Percentiles rank a stretch among this genome's conserved stretches.
These are phyloP conservation scores for Picus viridis DNA, from an alignment of 2,797 vertebrate genomes.

Conservation along the genomic window DNA sequence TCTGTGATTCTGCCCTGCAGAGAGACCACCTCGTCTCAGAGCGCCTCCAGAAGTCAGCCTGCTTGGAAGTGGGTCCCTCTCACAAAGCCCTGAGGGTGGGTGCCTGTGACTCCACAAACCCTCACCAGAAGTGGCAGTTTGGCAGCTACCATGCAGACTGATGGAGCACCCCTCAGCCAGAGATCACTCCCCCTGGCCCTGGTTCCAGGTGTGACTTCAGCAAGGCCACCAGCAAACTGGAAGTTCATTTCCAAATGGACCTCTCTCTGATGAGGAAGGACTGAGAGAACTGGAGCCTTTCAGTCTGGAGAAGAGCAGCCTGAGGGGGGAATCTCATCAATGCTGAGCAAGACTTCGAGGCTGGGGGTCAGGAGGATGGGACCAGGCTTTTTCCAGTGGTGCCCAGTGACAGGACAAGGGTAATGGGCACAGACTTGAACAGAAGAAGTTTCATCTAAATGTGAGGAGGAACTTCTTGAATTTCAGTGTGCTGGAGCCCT, in stretches of 20 bases:
- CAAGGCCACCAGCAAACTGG: neutral
- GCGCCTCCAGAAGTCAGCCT: constrained; percentile 71
- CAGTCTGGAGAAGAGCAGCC: no score
- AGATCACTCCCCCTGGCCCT: accelerated
- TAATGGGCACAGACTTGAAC: no score
- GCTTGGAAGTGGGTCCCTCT: constrained; percentile 82
- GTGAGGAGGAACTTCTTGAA: no score
- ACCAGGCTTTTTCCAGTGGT: no score
- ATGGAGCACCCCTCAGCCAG: neutral
- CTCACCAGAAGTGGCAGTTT: constrained; percentile 92
- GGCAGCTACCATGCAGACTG: constrained; percentile 83
- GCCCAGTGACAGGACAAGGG: no score
- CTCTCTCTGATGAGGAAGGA: no score
- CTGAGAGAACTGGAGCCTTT: no score
- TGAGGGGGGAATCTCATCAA: no score
- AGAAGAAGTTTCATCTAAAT: no score
- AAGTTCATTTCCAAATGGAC: neutral
- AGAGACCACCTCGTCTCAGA: constrained; percentile 85
- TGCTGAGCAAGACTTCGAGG: no score
- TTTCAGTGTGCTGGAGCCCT: no score
- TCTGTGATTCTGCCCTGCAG: constrained; percentile 70
- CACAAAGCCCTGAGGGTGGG: constrained; percentile 68
- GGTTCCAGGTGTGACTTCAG: neutral
- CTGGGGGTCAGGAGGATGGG: no score
- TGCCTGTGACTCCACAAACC: constrained; percentile 79